These are phyloP conservation scores for Pollachius pollachius DNA, from an alignment of 2,113 vertebrate genomes.

Conservation along the genomic window DNA sequence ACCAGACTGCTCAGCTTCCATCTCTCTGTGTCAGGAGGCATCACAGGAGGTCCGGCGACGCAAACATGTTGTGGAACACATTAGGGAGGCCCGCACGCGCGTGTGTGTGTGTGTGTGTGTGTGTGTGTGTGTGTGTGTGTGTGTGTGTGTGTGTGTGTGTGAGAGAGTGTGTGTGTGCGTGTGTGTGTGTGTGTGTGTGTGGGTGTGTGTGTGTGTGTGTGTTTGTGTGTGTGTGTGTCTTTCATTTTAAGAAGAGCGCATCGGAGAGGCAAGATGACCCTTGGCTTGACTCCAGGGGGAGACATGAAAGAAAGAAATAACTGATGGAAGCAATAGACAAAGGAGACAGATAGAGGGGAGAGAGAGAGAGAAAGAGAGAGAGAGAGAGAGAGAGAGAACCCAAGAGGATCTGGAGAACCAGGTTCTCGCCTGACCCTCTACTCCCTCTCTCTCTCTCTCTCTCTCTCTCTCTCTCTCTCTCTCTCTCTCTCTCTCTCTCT, in stretches of 20 bases:
- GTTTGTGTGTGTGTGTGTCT: conserved; percentile 14
- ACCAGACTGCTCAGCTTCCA: conserved; percentile 35
- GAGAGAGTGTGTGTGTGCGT: not conserved
- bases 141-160: not conserved
- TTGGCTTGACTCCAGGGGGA: conserved; percentile 43
- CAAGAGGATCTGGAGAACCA: conserved; percentile 42
- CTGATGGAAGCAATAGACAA: conserved; percentile 16
- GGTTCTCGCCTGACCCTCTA: conserved; percentile 32
- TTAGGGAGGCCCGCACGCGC: not conserved
- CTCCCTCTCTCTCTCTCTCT: conserved; percentile 31
- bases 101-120: conserved; percentile 4
- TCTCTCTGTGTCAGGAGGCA: conserved; percentile 38
- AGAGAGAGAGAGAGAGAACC: conserved; percentile 37
- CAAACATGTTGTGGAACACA: too few species aligned
- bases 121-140: not conserved
- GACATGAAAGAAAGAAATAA: conserved; percentile 34
- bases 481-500: not conserved
- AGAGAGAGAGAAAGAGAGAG: too few species aligned
- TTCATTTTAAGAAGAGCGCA: conserved; percentile 35
- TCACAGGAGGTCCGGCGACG: conserved; percentile 20
- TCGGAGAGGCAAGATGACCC: conserved; percentile 33
- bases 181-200: conserved; percentile 7
- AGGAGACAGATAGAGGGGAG: conserved; percentile 36
- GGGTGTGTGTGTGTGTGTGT: not conserved
- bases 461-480: conserved; percentile 15